Conservation (phyloP, 2,797 vertebrate genomes). For the Thunnus albacares region DNA sequence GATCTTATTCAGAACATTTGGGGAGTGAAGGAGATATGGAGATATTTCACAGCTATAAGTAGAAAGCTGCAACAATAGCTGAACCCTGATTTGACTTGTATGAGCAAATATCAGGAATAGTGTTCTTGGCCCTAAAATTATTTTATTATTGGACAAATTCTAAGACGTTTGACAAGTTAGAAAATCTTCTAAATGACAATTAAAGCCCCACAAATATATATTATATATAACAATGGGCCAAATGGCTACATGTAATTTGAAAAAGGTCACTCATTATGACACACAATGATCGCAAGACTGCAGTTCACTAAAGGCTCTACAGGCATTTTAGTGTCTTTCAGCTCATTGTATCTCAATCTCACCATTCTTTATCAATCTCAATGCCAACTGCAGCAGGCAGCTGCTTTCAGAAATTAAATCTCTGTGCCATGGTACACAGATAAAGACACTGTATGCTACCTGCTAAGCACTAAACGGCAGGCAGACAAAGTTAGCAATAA, state of each 20-base stretch:
- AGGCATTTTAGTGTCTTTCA: no score
- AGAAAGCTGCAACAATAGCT: conserved; percentile 5
- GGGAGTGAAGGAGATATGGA: background rate
- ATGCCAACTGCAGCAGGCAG: conserved; percentile 1
- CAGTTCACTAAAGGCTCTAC: no score
- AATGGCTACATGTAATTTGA: background rate
- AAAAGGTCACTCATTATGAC: background rate
- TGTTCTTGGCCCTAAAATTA: background rate
- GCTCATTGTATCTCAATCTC: background rate
- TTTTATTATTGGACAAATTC: background rate
- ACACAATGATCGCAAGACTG: background rate
- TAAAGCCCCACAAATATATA: conserved; percentile 3
- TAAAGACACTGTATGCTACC: background rate
- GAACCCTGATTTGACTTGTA: background rate
- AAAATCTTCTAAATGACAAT: background rate
- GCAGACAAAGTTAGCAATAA: background rate
- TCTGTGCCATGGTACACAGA: background rate
- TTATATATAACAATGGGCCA: background rate
- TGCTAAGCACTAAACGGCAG: background rate
- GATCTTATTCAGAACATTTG: conserved; percentile 8
- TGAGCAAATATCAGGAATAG: background rate
- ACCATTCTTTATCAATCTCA: background rate
- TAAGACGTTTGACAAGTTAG: no score
- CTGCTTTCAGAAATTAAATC: background rate
- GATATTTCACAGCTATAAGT: conserved; percentile 10